Conservation (phyloP, 1,140 invertebrate species). For the Drosophila guanche region DNA sequence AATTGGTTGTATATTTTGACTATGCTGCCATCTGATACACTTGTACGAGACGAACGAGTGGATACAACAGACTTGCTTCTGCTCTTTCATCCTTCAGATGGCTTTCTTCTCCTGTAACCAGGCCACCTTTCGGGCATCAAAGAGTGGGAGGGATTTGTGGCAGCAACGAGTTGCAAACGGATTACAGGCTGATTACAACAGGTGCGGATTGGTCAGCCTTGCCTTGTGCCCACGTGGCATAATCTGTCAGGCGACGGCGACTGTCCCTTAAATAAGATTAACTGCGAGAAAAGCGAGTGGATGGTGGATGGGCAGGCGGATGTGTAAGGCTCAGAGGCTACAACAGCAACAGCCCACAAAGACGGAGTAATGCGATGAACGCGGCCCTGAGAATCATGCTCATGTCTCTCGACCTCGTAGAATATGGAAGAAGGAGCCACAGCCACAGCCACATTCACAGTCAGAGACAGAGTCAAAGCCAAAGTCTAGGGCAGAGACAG, state of each 20-base stretch:
- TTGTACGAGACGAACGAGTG: neutral
- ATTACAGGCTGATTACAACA: conserved; percentile 54
- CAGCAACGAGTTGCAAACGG: conserved; percentile 42
- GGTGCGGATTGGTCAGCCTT: conserved; percentile 39
- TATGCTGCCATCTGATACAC: conserved; percentile 12
- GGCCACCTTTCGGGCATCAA: conserved; percentile 29
- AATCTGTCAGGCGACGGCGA: conserved; percentile 40
- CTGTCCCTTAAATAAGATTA: conserved; percentile 72
- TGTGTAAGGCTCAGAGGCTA: conserved; percentile 19
- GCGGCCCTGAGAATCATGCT: conserved; percentile 7
- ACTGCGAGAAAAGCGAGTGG: conserved; percentile 16
- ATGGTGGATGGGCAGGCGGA: conserved; percentile 4
- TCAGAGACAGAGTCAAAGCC: neutral
- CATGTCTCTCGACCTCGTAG: conserved; percentile 1
- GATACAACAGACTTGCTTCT: too few species aligned
- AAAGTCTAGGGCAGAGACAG: conserved; percentile 4
- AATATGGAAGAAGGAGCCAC: conserved; percentile 13
- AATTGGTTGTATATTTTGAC: conserved; percentile 17
- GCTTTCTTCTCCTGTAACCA: too few species aligned
- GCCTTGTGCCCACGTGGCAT: conserved; percentile 25
- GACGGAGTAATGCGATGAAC: conserved; percentile 60
- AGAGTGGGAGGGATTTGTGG: conserved; percentile 39
- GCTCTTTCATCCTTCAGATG: too few species aligned
- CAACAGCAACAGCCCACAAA: conserved; percentile 17
- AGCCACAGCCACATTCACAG: too few species aligned